Base-by-base conservation (phyloP, 2,797 vertebrate species). In the Sparus aurata region DNA sequence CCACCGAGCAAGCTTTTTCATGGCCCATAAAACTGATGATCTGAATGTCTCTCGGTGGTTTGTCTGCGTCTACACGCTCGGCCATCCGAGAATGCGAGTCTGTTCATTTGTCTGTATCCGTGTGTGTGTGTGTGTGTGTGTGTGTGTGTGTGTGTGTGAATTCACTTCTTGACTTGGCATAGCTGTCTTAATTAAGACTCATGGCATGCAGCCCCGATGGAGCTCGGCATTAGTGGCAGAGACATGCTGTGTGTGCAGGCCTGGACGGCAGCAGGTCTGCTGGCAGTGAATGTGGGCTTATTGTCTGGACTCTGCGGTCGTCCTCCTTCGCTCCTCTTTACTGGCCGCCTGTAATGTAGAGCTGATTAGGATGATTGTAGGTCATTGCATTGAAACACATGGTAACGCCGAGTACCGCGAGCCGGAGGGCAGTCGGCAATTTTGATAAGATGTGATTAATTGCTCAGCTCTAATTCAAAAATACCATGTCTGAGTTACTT, bases 101-200 rank as follows among this genome's bases (percentile, higher is more conserved):
- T 76, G 77, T 70, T 70, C 55, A 41, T 75, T 20, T 11, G 0
- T 75, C 47, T 85, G 50, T 58, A 15, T 59, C 12, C 72, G 52
- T 80, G 46, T 76, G 54, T 69, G 45, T 57, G 58, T 23, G 20
- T 38, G 60, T 38, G 46, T 2, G 25, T 8, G 73, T 11, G 46
- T 1, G 18, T 0, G 71, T 12, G n/a, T 2, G 71, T 6, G 20
- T 4, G 68, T 10, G 13, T 13, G 5, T 15, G 70, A 73, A 77
- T 77, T 87, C 71, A 90, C 87, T 89, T 90, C 75, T 89, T 87
- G 89, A 92, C 88, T 92, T 87, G 73, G 83, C 85, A 83, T 87
- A 82, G 80, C 81, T 30, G 76, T 85, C 86, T 91, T 92, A 90
- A 92, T 92, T 89, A 91, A 87, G 85, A 85, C 83, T 77, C 84